Percentiles rank a stretch among this genome's conserved stretches.
These are phyloP conservation scores for Gortyna flavago DNA, from an alignment of 2,888 invertebrate genomes.

Conservation along the genomic window DNA sequence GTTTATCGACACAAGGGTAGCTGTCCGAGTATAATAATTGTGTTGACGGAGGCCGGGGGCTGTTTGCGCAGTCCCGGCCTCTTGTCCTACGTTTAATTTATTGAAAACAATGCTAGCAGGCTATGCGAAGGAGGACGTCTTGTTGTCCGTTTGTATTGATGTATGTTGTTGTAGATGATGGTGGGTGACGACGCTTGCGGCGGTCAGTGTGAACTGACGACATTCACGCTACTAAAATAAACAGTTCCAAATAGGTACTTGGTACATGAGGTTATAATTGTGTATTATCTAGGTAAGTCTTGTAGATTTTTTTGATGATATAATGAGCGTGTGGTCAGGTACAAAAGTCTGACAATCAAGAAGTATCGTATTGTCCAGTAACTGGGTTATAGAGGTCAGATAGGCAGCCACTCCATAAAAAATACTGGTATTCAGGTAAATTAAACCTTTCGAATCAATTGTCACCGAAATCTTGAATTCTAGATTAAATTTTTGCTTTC, in stretches of 20 bases:
- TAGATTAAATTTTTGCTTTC: not conserved
- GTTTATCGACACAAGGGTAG: constrained; percentile 86
- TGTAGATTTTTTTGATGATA: not conserved
- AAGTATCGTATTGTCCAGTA: too few relatives aligned
- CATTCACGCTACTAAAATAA: not conserved
- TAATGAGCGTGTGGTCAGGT: not conserved
- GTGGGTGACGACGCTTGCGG: not conserved
- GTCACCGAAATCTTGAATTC: not conserved
- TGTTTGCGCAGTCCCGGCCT: constrained; percentile 82
- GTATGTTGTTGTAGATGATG: constrained; percentile 29
- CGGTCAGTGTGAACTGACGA: not conserved
- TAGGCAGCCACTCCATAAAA: too few relatives aligned
- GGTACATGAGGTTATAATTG: not conserved
- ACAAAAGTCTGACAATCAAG: too few relatives aligned
- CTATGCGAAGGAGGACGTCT: constrained; percentile 64
- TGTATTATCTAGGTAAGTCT: not conserved
- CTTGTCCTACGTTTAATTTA: constrained; percentile 88
- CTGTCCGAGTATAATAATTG: constrained; percentile 90
- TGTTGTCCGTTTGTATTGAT: constrained; percentile 59
- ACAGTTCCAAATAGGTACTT: not conserved
- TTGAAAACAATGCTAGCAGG: constrained; percentile 86
- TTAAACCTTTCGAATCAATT: not conserved
- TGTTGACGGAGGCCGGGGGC: constrained; percentile 87
- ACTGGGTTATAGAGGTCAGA: too few relatives aligned
- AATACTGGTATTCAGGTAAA: not conserved